phyloP scores from a whole-genome alignment of 2,113 vertebrate species.

The Pseudorhombus dupliciocellatus region DNA sequence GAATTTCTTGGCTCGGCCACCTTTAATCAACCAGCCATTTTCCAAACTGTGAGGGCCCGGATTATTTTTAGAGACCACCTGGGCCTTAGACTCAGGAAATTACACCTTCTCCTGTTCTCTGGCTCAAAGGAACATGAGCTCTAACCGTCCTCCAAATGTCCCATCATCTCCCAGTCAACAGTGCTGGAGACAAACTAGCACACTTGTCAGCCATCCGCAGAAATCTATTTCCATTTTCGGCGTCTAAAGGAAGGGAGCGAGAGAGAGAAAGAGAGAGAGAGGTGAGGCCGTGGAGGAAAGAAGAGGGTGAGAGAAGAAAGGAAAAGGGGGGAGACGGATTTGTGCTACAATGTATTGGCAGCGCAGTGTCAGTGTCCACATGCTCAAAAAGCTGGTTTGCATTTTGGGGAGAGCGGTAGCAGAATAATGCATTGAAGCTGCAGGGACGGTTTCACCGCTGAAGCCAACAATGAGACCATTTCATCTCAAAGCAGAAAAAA shows the following conservation, averaged over 20 bases:
- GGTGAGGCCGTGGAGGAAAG: constrained; percentile 29
- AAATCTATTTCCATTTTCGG: constrained; percentile 38
- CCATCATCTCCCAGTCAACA: constrained; percentile 38
- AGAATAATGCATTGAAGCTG: constrained; percentile 32
- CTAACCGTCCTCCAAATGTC: constrained; percentile 48
- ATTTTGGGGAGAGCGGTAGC: constrained; percentile 23
- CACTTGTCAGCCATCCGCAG: constrained; percentile 36
- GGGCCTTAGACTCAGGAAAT: constrained; percentile 63
- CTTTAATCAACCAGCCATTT: constrained; percentile 61
- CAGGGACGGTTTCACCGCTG: constrained; percentile 10
- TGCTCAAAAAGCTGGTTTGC: constrained; percentile 33
- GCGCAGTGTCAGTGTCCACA: constrained; percentile 7
- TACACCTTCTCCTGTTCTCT: constrained; percentile 64
- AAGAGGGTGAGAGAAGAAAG: constrained; percentile 17
- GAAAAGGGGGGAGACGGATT: constrained; percentile 19
- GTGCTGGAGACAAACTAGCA: constrained; percentile 40
- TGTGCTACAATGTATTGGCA: constrained; percentile 41
- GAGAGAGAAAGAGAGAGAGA: constrained; percentile 11
- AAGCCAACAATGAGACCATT: constrained; percentile 33
- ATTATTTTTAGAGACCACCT: constrained; percentile 65
- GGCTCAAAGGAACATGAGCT: constrained; percentile 56
- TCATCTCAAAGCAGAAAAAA: constrained; percentile 27
- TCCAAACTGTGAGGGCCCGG: constrained; percentile 29
- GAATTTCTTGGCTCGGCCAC: constrained; percentile 43
- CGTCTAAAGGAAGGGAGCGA: constrained; percentile 9